phyloP scores from a whole-genome alignment of 2,797 vertebrate genomes.

The Malurus splendens region DNA sequence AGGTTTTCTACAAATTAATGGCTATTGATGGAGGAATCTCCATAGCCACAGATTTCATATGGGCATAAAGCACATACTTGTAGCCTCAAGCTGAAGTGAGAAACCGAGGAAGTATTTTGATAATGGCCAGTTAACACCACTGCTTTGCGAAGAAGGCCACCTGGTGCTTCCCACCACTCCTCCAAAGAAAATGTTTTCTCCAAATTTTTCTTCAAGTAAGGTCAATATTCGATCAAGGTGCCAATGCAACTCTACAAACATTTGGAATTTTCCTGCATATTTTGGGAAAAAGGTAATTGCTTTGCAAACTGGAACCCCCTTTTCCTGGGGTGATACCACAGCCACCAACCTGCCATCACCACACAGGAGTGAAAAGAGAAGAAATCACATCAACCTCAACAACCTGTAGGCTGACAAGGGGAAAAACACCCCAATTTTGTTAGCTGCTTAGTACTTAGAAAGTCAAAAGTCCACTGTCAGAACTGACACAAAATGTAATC shows the following conservation, averaged over 20 bases:
- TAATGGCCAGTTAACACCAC: not conserved
- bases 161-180: not conserved
- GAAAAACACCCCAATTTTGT: not conserved
- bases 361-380: not conserved
- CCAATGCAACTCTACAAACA: not conserved
- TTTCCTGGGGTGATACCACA: not conserved
- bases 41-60: not conserved
- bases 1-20: not conserved
- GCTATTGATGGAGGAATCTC: not conserved
- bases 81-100: not conserved
- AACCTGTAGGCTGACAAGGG: not conserved
- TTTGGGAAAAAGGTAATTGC: not conserved
- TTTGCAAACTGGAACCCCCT: not conserved
- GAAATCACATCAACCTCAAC: not conserved
- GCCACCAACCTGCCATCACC: not conserved
- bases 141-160: not conserved
- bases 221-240: not conserved
- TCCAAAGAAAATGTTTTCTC: not conserved
- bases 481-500: constrained; percentile 4
- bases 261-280: not conserved
- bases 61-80: not conserved
- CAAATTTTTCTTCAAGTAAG: not conserved
- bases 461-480: not conserved
- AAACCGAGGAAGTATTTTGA: not conserved
- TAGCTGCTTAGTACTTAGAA: not conserved